A percentile compares a stretch with the other conserved stretches of the same genome.
These are phyloP conservation scores for Abrostola tripartita DNA, from an alignment of 2,888 invertebrate genomes.

Conservation along the genomic window DNA sequence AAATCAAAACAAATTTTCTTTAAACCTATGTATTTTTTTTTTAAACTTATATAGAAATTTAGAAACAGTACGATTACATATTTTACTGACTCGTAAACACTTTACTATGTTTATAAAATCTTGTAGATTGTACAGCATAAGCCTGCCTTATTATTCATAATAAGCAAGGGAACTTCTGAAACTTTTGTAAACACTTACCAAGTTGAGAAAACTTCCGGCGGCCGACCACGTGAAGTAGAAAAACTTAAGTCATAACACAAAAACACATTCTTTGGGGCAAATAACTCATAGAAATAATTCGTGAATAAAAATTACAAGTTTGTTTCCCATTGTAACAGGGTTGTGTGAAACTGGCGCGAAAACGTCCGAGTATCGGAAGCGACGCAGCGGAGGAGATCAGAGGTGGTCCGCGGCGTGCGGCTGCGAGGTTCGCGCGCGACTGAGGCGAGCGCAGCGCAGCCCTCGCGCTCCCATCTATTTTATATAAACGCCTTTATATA, in stretches of 20 bases:
- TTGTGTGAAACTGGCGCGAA: constrained; percentile 60
- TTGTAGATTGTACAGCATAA: constrained; percentile 10
- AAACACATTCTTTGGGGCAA: constrained; percentile 48
- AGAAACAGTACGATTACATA: background rate
- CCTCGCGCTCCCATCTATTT: constrained; percentile 79
- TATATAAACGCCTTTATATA: constrained; percentile 85
- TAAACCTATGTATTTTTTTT: background rate
- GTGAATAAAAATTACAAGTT: constrained; percentile 36
- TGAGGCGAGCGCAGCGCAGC: constrained; percentile 73
- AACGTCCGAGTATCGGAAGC: constrained; percentile 42
- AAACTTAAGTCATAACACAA: constrained; percentile 56
- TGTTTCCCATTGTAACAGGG: constrained; percentile 41
- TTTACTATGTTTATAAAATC: constrained; percentile 25
- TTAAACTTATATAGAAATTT: background rate
- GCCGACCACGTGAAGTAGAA: constrained; percentile 42
- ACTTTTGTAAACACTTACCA: constrained; percentile 61
- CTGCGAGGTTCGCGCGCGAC: constrained; percentile 76
- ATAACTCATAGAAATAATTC: constrained; percentile 49
- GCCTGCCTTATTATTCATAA: constrained; percentile 40
- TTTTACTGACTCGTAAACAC: constrained; percentile 8
- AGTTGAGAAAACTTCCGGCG: constrained; percentile 51
- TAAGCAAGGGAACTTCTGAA: constrained; percentile 37
- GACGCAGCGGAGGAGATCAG: constrained; percentile 27
- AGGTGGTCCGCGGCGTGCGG: constrained; percentile 49
- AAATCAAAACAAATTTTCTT: too few relatives aligned